phyloP scores from a whole-genome alignment of 2,113 vertebrate genomes.

The Rutilus rutilus region DNA sequence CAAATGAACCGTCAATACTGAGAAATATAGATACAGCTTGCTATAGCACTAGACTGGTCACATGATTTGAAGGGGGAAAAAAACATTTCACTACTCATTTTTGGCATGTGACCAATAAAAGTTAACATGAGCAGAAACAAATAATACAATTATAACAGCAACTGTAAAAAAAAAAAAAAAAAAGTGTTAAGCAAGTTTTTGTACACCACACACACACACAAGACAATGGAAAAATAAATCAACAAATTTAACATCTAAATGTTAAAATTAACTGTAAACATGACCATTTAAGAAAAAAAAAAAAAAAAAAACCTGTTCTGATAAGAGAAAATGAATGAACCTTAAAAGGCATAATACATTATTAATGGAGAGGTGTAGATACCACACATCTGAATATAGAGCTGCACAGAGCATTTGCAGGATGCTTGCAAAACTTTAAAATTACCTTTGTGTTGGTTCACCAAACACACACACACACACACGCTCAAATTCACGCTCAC shows the following conservation, averaged over 20 bases:
- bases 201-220: neutral
- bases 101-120: neutral
- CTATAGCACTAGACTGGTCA: neutral
- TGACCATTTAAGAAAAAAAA: neutral
- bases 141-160: neutral
- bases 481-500: neutral
- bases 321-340: neutral
- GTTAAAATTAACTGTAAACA: neutral
- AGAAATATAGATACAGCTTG: neutral
- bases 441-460: neutral
- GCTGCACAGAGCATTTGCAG: constrained; percentile 25
- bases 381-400: constrained; percentile 54
- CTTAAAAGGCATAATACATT: neutral
- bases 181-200: neutral
- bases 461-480: too few relatives aligned
- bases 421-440: neutral
- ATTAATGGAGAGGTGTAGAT: constrained; percentile 56
- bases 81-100: neutral
- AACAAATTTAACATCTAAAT: neutral
- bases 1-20: neutral
- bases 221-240: neutral
- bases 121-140: neutral
- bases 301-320: neutral
- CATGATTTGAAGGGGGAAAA: neutral
- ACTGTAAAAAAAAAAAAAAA: neutral